Percentiles rank a stretch among this genome's conserved stretches.
Evolutionary conservation across 2,797 vertebrate species (phyloP).

Genomic region (Leontocebus nigricollis): DNA sequence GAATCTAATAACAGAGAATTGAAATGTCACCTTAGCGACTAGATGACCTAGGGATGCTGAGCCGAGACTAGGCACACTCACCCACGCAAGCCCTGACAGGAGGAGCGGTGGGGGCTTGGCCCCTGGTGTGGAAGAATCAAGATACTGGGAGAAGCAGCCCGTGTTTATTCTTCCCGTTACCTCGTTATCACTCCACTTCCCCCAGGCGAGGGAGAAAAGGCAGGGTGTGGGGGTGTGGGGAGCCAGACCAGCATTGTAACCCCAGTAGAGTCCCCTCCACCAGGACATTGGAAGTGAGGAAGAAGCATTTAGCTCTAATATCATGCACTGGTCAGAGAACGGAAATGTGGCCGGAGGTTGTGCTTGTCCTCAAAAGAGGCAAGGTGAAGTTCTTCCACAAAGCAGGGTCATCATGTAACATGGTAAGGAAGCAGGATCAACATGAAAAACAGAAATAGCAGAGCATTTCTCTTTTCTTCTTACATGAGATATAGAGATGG

Average conservation of each 20-base stretch:
- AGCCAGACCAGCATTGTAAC: background rate
- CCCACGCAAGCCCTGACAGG: fast-evolving
- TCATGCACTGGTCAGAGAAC: background rate
- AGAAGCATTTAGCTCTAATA: background rate
- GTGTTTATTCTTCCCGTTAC: background rate
- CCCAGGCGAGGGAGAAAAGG: background rate
- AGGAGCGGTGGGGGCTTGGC: background rate
- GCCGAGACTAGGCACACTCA: no score
- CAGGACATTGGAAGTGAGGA: background rate
- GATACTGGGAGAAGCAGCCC: background rate
- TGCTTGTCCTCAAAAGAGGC: background rate
- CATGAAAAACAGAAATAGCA: background rate
- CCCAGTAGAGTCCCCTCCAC: background rate
- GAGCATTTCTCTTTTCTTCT: background rate
- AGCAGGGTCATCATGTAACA: background rate
- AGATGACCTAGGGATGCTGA: background rate
- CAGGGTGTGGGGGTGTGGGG: fast-evolving
- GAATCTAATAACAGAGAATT: background rate
- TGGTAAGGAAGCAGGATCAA: background rate
- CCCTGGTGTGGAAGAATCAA: background rate
- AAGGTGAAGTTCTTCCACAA: background rate
- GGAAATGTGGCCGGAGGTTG: background rate
- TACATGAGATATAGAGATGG: background rate
- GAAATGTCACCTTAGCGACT: background rate
- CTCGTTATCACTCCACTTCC: background rate